A percentile compares a stretch with the other conserved stretches of the same genome.
Evolutionary conservation across 2,888 invertebrate species (phyloP).

Genomic region (Hemicrepidius hirtus): DNA sequence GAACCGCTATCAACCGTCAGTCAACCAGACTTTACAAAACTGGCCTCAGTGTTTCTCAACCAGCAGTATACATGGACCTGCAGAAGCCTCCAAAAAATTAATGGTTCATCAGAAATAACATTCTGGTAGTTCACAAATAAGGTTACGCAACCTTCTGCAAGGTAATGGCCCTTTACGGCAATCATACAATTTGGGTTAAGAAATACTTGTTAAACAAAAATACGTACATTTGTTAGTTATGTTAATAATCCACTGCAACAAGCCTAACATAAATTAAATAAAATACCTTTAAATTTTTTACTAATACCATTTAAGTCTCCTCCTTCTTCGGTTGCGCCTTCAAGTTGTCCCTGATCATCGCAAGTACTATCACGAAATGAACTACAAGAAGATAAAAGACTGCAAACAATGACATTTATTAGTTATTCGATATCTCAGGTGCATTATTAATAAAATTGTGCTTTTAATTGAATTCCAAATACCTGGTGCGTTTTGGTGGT

Average conservation of each 20-base stretch:
- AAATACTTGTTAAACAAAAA: slow-evolving; percentile 1
- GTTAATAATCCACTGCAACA: slow-evolving; percentile 31
- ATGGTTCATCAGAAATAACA: no score
- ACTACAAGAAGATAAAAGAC: slow-evolving; percentile 87
- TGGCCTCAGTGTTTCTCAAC: no score
- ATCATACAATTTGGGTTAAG: no score
- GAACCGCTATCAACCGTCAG: no score
- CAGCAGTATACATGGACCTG: no score
- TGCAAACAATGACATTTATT: slow-evolving; percentile 70
- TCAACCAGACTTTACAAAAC: no score
- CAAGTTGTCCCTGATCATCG: slow-evolving; percentile 77
- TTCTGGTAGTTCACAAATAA: no score
- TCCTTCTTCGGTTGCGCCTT: slow-evolving; percentile 75
- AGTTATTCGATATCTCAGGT: slow-evolving; percentile 37
- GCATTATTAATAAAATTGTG: slow-evolving; percentile 24
- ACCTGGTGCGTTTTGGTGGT: slow-evolving; percentile 96
- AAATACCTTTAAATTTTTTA: slow-evolving; percentile 69
- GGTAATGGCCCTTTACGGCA: no score
- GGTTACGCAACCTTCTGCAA: no score
- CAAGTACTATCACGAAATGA: slow-evolving; percentile 90
- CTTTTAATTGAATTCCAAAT: slow-evolving; percentile 52
- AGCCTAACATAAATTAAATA: slow-evolving; percentile 36
- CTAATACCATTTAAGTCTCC: slow-evolving; percentile 74
- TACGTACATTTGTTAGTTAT: slow-evolving; percentile 21
- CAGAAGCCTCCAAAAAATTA: no score